Base-by-base conservation (phyloP, 2,888 invertebrate species). In the Sialis fuliginosa region DNA sequence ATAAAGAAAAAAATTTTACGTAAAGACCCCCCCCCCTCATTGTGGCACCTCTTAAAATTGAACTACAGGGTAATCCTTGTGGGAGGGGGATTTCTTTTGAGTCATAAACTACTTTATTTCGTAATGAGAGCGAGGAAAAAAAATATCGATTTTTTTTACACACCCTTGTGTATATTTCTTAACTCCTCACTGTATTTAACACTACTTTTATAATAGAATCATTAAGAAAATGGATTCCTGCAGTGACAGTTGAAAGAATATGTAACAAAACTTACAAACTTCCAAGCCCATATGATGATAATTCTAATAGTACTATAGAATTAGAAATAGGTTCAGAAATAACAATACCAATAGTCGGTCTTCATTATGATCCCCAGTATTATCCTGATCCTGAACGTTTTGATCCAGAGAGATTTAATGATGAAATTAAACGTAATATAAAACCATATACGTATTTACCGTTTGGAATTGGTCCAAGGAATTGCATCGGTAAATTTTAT, bases 361-460 rank as follows among this genome's bases (percentile, higher is more conserved):
- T 72, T 5, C 72, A 71, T 30, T 57, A 55, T 2, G 69, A 71
- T 46, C 46, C 52, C 57, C 63, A 0, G 51, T 62, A 65, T 50
- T 74, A 69, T 51, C 69, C 71, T 0, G 64, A 73, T 10, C 74
- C 74, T 1, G 55, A 66, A 4, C 58, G 62, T 40, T 69, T 70
- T 52, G 60, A 58, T 10, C 68, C 70, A 1, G 71, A 70, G 48
- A 61, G 74, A 47, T 74, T 74, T 53, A 62, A 65, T 51, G 62
- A 62, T 0, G 69, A 70, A 6, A 67, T 66, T 50, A 70, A 66
- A 54, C 62, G 60, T 22, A 59, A 65, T 7, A 60, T 69, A 45
- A 63, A 67, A 1, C 62, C 68, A 1, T 68, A 68, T 55, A 55
- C 67, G 48, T 72, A 65, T 51, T 50, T 72, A 41, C 66, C 71